Conservation (phyloP, 2,888 invertebrate genomes). For the Mellilla xanthometata region DNA sequence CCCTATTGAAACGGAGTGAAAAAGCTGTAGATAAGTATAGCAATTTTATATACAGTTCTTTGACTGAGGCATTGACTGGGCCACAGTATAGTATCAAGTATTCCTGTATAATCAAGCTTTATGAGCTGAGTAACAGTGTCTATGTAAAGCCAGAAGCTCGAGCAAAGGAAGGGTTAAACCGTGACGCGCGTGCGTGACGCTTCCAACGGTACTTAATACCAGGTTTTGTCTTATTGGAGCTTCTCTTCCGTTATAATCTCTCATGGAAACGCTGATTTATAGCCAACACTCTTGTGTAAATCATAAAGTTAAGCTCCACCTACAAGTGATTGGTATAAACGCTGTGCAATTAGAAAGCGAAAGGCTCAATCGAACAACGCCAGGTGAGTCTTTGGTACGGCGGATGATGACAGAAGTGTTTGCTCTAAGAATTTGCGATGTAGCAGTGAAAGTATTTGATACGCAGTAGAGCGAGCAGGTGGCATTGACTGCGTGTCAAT, state of each 20-base stretch:
- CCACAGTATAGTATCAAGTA: slow-evolving; percentile 11
- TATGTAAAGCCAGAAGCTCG: slow-evolving; percentile 12
- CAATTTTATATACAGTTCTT: slow-evolving; percentile 11
- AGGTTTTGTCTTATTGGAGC: slow-evolving; percentile 14
- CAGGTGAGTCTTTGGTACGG: neutral
- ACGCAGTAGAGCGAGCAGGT: slow-evolving; percentile 27
- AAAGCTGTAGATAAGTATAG: slow-evolving; percentile 10
- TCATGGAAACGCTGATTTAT: slow-evolving; percentile 3
- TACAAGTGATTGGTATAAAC: no score
- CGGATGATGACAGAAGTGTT: no score
- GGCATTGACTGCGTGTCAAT: slow-evolving; percentile 31
- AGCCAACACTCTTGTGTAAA: no score
- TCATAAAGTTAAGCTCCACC: no score
- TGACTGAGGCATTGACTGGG: slow-evolving; percentile 36
- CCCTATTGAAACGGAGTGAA: slow-evolving; percentile 10
- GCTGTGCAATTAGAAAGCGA: slow-evolving; percentile 6
- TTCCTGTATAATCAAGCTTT: no score
- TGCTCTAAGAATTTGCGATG: slow-evolving; percentile 8
- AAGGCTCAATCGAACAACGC: neutral
- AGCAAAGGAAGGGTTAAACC: slow-evolving; percentile 31
- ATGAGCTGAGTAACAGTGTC: slow-evolving; percentile 1
- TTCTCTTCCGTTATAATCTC: slow-evolving; percentile 13
- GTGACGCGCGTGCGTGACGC: slow-evolving; percentile 38
- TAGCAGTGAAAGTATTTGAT: slow-evolving; percentile 14
- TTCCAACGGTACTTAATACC: slow-evolving; percentile 18